Conservation (phyloP, 35 echinoderm and acorn worm genomes). For the Ptychodera flava region DNA sequence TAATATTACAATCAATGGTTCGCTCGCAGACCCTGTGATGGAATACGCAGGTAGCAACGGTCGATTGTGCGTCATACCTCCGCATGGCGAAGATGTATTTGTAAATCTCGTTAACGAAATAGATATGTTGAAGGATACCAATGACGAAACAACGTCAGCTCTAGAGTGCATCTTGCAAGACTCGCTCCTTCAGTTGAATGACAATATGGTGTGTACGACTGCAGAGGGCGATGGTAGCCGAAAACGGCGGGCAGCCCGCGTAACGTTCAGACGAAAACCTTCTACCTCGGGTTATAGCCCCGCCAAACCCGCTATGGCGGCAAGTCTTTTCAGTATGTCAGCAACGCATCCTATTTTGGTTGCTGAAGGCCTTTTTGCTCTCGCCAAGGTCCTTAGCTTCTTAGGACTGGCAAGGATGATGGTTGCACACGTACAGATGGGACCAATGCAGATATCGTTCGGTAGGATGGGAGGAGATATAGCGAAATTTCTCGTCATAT, state of each 20-base stretch:
- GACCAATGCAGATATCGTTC: conserved; percentile 89
- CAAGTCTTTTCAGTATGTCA: not conserved
- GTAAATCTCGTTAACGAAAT: too few species aligned
- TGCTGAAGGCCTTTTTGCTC: conserved; percentile 64
- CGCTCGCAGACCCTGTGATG: too few species aligned
- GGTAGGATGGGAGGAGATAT: conserved; percentile 72
- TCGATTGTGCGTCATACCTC: too few species aligned
- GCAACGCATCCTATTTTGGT: conserved; percentile 64
- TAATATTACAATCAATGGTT: too few species aligned
- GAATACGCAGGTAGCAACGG: too few species aligned
- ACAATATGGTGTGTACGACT: not conserved
- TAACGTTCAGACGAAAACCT: not conserved
- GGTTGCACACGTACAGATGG: conserved; percentile 74
- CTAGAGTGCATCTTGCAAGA: not conserved
- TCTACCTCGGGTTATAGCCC: not conserved
- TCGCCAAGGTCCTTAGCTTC: conserved; percentile 90
- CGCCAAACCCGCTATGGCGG: not conserved
- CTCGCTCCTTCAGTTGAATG: not conserved
- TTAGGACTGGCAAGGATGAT: conserved; percentile 66
- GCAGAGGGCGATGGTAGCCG: not conserved
- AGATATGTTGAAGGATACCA: too few species aligned
- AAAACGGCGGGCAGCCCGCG: not conserved
- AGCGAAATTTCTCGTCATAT: conserved; percentile 27
- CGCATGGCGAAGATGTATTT: too few species aligned
- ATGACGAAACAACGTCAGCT: too few species aligned